Evolutionary conservation across 2,797 vertebrate genomes (phyloP), one percentile per base, ranked within the genome.

Genomic region (Ammospiza maritima): DNA sequence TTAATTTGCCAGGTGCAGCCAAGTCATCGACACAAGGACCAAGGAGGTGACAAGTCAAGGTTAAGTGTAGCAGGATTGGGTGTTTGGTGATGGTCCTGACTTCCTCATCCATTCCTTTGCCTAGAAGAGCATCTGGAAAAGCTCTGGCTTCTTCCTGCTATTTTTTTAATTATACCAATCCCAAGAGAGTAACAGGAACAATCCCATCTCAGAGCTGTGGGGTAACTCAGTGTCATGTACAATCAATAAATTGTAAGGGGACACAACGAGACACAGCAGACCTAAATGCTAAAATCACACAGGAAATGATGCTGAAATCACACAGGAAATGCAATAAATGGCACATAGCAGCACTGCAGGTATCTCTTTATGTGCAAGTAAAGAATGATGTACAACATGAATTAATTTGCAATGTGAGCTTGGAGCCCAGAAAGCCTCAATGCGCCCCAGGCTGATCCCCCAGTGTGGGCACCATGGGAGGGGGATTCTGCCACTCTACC

Each of bases 301-400:
- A 7, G 13, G 1, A 16, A 6, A 60, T 20, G n/a, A 30, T 6
- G 6, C 6, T 42, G 42, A 61, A 74, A 29, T 42, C 32, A 16
- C 15, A 47, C 1, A 7, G 15, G 2, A 16, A 6, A 60, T 29
- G 36, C 1, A 42, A 25, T 5, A 45, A 73, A 53, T 17, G 18
- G 4, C 36, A 44, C 0, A 6, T 0, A 44, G 3, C 17, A 51
- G 19, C 15, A 30, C 0, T 20, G 30, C 58, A 87, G 38, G 1
- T 4, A 25, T 2, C 17, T 27, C 27, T 32, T 36, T 3, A 30
- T 1, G 14, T 40, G 40, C 40, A 40, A 40, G 40, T 15, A 40
- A 40, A 40, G 40, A 40, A 40, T 40, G 13, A 15, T 40, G 8
- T 13, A 27, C 7, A 57, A 12, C 2, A 6, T 17, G 7, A 27